These are phyloP conservation scores for Phania funesta DNA, from an alignment of 2,888 invertebrate genomes.

Conservation along the genomic window DNA sequence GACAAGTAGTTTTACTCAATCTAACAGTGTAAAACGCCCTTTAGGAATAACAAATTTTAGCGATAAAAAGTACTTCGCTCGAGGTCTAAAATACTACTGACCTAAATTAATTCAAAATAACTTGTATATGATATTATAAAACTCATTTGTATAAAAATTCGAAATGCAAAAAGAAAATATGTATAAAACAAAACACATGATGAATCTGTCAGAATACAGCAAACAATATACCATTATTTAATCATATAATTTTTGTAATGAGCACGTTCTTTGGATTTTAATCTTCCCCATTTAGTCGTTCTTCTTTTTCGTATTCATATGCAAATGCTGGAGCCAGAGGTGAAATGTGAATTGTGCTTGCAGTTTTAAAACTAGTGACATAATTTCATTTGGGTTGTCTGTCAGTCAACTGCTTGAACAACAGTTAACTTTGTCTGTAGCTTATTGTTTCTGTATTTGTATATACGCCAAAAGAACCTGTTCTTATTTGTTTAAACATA, in stretches of 20 bases:
- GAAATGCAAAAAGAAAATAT: conserved; percentile 7
- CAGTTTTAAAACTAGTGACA: conserved; percentile 51
- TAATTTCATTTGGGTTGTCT: conserved; percentile 67
- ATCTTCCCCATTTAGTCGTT: conserved; percentile 46
- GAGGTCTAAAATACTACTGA: too few relatives aligned
- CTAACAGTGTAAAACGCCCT: too few relatives aligned
- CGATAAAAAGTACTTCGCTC: too few relatives aligned
- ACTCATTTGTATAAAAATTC: neutral
- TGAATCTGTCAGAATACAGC: neutral
- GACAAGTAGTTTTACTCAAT: too few relatives aligned
- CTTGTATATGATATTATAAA: too few relatives aligned
- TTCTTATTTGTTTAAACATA: neutral
- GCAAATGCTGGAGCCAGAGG: conserved; percentile 42
- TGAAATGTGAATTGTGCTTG: conserved; percentile 39
- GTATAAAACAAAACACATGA: conserved; percentile 2
- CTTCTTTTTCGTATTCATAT: conserved; percentile 51
- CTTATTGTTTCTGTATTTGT: conserved; percentile 4
- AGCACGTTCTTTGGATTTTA: conserved; percentile 45
- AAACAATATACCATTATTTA: conserved; percentile 33
- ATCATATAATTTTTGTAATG: conserved; percentile 45
- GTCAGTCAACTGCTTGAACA: conserved; percentile 44
- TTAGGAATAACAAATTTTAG: too few relatives aligned
- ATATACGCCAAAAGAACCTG: neutral
- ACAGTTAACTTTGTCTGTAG: conserved; percentile 41
- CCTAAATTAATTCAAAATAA: too few relatives aligned